phyloP scores from a whole-genome alignment of 2,797 vertebrate species.

The Semotilus atromaculatus region DNA sequence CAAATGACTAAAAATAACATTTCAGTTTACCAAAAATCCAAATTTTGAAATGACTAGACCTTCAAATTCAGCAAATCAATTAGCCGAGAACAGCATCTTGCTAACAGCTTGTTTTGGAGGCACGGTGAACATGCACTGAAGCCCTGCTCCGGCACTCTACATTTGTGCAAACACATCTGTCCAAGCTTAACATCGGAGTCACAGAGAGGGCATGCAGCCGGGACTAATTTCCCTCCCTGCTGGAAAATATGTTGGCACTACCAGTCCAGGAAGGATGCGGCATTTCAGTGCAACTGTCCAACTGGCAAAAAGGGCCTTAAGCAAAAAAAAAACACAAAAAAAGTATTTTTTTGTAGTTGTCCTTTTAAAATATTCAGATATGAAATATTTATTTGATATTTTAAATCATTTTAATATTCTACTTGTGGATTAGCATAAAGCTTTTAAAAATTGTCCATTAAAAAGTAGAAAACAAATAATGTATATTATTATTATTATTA shows the following conservation, averaged over 20 bases:
- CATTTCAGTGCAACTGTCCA: constrained; percentile 3
- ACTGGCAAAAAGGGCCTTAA: neutral
- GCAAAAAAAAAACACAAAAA: neutral
- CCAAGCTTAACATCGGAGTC: neutral
- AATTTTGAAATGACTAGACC: neutral
- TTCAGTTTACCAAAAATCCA: neutral
- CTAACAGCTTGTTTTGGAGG: neutral
- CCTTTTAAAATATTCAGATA: neutral
- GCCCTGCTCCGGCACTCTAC: neutral
- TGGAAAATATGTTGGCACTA: constrained; percentile 22
- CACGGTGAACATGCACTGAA: neutral
- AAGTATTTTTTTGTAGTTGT: neutral
- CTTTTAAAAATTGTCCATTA: neutral
- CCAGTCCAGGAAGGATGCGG: neutral
- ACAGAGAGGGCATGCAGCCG: constrained; percentile 1
- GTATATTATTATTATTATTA: neutral
- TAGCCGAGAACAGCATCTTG: neutral
- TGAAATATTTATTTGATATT: neutral
- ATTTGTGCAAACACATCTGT: constrained; percentile 5
- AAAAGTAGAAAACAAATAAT: neutral
- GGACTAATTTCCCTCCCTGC: neutral
- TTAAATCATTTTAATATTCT: constrained; percentile 3
- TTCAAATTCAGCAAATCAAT: neutral
- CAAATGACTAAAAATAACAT: neutral
- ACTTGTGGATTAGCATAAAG: neutral